phyloP scores from a whole-genome alignment of 2,797 vertebrate species.

The Buceros bicornis region DNA sequence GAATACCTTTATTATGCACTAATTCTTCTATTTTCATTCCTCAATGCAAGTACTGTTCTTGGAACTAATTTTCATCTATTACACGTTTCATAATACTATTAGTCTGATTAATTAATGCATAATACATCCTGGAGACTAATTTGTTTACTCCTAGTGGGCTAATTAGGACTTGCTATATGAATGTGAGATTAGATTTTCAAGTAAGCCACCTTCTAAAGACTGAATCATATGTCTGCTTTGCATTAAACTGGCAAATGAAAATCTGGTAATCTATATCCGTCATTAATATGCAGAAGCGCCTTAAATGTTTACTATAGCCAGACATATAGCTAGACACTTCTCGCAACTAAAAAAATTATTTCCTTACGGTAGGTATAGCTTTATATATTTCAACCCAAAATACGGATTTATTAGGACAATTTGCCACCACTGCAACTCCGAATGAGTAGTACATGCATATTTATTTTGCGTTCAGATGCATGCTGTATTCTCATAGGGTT shows the following conservation, averaged over 20 bases:
- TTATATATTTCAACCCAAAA: neutral
- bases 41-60: conserved; percentile 70
- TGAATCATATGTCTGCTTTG: conserved; percentile 72
- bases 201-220: conserved; percentile 76
- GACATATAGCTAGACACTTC: neutral
- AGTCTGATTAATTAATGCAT: conserved; percentile 86
- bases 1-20: conserved; percentile 66
- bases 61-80: conserved; percentile 82
- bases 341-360: neutral
- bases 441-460: neutral
- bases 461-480: neutral
- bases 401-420: conserved; percentile 12
- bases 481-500: neutral
- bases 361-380: neutral
- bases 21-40: conserved; percentile 66
- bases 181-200: conserved; percentile 80
- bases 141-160: conserved; percentile 84
- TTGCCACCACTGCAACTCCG: neutral
- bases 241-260: conserved; percentile 71
- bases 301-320: conserved; percentile 42
- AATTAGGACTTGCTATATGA: conserved; percentile 79
- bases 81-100: conserved; percentile 82
- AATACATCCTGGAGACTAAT: conserved; percentile 83
- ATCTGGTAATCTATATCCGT: conserved; percentile 51
- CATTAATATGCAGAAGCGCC: neutral